phyloP scores from a whole-genome alignment of 2,113 vertebrate species.

The Mixornis gularis region DNA sequence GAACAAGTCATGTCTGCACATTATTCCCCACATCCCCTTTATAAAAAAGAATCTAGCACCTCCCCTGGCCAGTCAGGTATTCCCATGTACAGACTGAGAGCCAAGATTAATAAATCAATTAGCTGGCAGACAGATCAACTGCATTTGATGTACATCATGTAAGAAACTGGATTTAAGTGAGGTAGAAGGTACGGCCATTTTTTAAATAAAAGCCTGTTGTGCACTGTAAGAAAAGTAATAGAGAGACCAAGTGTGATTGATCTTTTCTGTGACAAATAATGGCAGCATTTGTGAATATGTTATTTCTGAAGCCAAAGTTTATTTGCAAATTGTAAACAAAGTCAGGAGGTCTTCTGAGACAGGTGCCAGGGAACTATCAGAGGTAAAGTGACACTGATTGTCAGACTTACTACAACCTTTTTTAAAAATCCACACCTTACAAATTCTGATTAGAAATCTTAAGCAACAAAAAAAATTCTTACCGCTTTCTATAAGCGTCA shows the following conservation, averaged over 20 bases:
- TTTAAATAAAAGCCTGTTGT: background rate
- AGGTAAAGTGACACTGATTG: background rate
- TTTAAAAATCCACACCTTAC: fast-evolving
- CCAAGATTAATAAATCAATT: background rate
- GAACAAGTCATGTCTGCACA: background rate
- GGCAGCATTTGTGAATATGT: background rate
- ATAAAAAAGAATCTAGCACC: background rate
- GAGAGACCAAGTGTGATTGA: fast-evolving
- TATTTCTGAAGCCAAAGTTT: background rate
- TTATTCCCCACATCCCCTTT: background rate
- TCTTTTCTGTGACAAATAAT: background rate
- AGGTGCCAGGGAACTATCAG: background rate
- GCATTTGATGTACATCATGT: background rate
- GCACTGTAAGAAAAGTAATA: background rate
- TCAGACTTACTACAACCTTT: background rate
- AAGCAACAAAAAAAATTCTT: background rate
- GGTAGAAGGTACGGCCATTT: background rate
- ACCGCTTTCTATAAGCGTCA: constrained; percentile 89
- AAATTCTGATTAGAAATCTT: background rate
- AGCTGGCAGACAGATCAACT: background rate
- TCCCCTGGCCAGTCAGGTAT: background rate
- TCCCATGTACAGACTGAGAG: background rate
- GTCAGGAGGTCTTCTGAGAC: background rate
- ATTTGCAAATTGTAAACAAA: background rate
- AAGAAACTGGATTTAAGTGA: background rate